These are phyloP conservation scores for Diabrotica virgifera DNA, from an alignment of 1,140 invertebrate genomes.

Conservation along the genomic window DNA sequence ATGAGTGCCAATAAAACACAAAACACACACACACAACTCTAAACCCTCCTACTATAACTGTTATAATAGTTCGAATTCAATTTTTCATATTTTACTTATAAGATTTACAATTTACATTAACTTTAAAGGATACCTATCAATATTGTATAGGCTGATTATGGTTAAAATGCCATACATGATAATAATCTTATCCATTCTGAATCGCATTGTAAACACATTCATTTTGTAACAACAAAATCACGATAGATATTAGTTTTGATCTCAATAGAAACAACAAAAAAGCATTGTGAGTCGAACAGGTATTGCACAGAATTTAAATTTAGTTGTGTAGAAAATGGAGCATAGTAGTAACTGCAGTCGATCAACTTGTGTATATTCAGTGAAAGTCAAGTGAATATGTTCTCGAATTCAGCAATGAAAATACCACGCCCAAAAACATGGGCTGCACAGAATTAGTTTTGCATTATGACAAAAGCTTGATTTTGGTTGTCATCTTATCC, in stretches of 20 bases:
- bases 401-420: constrained; percentile 9
- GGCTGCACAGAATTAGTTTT: neutral
- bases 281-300: neutral
- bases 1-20: no score
- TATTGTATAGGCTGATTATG: neutral
- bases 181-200: neutral
- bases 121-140: neutral
- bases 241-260: constrained; percentile 5
- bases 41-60: no score
- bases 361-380: constrained; percentile 5
- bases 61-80: no score
- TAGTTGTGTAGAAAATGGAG: neutral
- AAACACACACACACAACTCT: no score
- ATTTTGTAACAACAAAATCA: constrained; percentile 5
- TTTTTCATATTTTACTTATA: neutral
- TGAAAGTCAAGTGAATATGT: constrained; percentile 21
- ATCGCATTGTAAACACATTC: neutral
- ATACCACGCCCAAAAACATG: constrained; percentile 9
- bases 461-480: no score
- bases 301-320: constrained; percentile 18
- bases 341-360: neutral
- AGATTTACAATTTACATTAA: neutral
- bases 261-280: constrained; percentile 2
- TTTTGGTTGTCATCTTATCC: no score
- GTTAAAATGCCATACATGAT: neutral